Evolutionary conservation across 1,140 invertebrate genomes (phyloP).

Genomic region (Aphaenogaster floridana): DNA sequence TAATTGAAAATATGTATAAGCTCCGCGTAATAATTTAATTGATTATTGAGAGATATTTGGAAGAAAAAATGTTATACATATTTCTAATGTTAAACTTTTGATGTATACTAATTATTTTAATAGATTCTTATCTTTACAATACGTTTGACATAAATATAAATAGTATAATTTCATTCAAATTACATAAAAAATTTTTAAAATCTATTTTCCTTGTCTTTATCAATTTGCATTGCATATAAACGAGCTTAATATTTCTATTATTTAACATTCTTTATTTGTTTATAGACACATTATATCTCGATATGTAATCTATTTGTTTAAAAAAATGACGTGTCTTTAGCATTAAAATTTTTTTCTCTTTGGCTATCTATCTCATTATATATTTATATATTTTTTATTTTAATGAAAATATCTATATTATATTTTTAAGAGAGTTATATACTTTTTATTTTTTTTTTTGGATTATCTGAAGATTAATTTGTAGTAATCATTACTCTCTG

Average conservation of each 20-base stretch:
- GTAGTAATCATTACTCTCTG: background rate
- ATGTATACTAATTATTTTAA: too few relatives aligned
- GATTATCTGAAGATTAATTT: background rate
- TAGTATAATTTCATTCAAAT: background rate
- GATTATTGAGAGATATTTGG: background rate
- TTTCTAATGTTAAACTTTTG: background rate
- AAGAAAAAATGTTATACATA: background rate
- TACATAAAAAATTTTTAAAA: background rate
- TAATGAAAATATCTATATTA: background rate
- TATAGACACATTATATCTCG: background rate
- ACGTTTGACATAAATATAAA: background rate
- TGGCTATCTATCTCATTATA: background rate
- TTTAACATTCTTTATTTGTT: background rate
- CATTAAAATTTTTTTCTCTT: background rate
- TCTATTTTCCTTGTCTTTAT: too few relatives aligned
- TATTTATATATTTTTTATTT: slow-evolving; percentile 6
- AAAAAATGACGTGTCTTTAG: background rate
- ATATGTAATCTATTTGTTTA: background rate
- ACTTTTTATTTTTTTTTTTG: background rate
- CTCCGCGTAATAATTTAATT: background rate
- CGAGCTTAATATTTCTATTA: too few relatives aligned
- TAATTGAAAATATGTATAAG: slow-evolving; percentile 2
- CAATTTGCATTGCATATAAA: too few relatives aligned
- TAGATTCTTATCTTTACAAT: background rate
- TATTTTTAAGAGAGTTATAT: background rate